phyloP scores from a whole-genome alignment of 92 coral and sea anemone species.

The Porites rus region DNA sequence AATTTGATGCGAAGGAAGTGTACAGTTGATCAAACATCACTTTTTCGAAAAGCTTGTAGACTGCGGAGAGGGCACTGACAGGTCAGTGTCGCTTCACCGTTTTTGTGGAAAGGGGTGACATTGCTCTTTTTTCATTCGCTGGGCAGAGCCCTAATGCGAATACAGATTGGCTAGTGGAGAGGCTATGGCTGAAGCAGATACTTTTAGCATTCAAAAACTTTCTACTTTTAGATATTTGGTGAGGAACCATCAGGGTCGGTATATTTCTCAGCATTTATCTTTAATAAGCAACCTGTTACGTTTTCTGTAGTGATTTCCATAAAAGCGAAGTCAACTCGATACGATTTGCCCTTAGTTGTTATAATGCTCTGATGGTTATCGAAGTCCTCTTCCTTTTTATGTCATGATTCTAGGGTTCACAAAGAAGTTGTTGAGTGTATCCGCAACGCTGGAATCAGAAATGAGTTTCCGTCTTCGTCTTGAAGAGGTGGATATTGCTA shows the following conservation, averaged over 20 bases:
- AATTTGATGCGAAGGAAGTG: constrained; percentile 23
- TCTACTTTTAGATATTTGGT: neutral
- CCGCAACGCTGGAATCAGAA: neutral
- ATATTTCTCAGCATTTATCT: too few relatives aligned
- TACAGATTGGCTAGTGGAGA: neutral
- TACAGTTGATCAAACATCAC: constrained; percentile 42
- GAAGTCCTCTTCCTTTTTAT: constrained; percentile 50
- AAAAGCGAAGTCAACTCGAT: constrained; percentile 10
- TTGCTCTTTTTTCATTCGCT: too few relatives aligned
- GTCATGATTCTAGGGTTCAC: constrained; percentile 33
- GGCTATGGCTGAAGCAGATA: neutral
- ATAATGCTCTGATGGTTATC: constrained; percentile 36
- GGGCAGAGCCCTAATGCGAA: too few relatives aligned
- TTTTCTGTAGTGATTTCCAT: too few relatives aligned
- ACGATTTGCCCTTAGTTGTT: constrained; percentile 17
- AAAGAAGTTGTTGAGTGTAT: constrained; percentile 38
- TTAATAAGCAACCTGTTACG: too few relatives aligned
- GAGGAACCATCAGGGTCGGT: too few relatives aligned
- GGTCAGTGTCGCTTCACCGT: constrained; percentile 15
- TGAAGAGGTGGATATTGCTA: constrained; percentile 47
- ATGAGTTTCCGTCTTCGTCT: constrained; percentile 46
- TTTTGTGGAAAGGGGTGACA: too few relatives aligned
- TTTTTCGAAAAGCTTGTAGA: constrained; percentile 53
- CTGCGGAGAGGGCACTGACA: constrained; percentile 29
- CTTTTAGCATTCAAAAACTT: too few relatives aligned